Evolutionary conservation across 2,888 invertebrate species (phyloP).

Genomic region (Leuctra nigra): DNA sequence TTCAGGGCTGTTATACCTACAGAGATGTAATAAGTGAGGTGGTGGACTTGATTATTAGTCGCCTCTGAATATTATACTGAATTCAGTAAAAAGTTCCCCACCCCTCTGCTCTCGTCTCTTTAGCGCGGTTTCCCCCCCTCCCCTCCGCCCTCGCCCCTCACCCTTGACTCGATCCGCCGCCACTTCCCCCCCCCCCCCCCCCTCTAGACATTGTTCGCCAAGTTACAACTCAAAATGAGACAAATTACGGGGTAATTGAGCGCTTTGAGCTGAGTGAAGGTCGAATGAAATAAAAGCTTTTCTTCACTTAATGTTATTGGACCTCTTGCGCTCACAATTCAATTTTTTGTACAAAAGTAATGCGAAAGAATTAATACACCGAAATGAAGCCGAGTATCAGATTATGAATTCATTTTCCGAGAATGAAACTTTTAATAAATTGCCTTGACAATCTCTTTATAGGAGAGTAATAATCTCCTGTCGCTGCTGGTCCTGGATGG

Average conservation of each 20-base stretch:
- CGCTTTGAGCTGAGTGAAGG: slow-evolving; percentile 19
- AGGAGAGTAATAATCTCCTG: too few species aligned
- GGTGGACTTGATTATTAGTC: too few species aligned
- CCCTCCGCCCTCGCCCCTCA: slow-evolving; percentile 28
- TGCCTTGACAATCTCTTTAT: too few species aligned
- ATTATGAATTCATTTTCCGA: too few species aligned
- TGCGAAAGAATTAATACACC: neutral
- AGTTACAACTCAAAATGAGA: slow-evolving; percentile 10
- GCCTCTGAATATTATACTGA: too few species aligned
- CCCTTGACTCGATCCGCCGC: slow-evolving; percentile 16
- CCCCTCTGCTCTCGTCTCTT: neutral
- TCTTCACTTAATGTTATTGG: slow-evolving; percentile 21
- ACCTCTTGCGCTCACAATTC: slow-evolving; percentile 4
- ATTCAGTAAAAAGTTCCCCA: too few species aligned
- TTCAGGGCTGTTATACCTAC: too few species aligned
- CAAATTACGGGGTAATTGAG: slow-evolving; percentile 21
- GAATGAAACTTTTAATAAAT: too few species aligned
- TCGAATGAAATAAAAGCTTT: slow-evolving; percentile 6
- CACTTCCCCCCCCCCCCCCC: neutral
- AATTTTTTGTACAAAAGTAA: neutral
- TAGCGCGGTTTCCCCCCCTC: slow-evolving; percentile 19
- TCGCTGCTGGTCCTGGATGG: too few species aligned
- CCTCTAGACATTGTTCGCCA: slow-evolving; percentile 4
- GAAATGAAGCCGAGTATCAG: too few species aligned
- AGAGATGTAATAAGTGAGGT: too few species aligned